phyloP scores from a whole-genome alignment of 2,113 vertebrate species.

The Acanthisitta chloris region DNA sequence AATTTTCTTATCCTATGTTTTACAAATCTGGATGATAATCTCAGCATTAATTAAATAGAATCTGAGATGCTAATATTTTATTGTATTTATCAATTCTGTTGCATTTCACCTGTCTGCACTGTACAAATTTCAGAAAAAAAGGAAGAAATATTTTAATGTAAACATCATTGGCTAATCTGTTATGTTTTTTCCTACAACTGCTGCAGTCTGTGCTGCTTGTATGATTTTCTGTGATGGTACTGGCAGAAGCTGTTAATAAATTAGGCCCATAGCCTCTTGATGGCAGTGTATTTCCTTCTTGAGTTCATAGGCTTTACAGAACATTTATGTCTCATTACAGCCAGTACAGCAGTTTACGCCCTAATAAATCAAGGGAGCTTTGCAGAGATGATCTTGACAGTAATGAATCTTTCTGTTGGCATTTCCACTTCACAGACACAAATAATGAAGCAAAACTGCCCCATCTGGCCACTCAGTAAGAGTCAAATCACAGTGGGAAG shows the following conservation, averaged over 20 bases:
- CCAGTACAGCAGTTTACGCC: slow-evolving; percentile 76
- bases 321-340: slow-evolving; percentile 79
- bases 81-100: neutral
- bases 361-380: slow-evolving; percentile 83
- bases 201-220: neutral
- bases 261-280: slow-evolving; percentile 70
- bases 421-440: slow-evolving; percentile 78
- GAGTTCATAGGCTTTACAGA: slow-evolving; percentile 77
- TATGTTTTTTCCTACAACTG: neutral
- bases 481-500: slow-evolving; percentile 65
- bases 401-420: slow-evolving; percentile 82
- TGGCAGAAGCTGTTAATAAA: slow-evolving; percentile 65
- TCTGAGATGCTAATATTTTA: neutral
- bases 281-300: slow-evolving; percentile 73
- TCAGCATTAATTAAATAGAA: neutral
- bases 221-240: neutral
- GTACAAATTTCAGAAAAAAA: neutral
- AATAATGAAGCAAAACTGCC: slow-evolving; percentile 82
- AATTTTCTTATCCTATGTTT: neutral
- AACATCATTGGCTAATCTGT: neutral
- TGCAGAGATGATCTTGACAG: slow-evolving; percentile 71
- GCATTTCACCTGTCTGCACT: neutral
- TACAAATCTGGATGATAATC: neutral
- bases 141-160: neutral
- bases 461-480: slow-evolving; percentile 81